Evolutionary conservation across 2,888 invertebrate genomes (phyloP).

Genomic region (Patella ulyssiponensis): DNA sequence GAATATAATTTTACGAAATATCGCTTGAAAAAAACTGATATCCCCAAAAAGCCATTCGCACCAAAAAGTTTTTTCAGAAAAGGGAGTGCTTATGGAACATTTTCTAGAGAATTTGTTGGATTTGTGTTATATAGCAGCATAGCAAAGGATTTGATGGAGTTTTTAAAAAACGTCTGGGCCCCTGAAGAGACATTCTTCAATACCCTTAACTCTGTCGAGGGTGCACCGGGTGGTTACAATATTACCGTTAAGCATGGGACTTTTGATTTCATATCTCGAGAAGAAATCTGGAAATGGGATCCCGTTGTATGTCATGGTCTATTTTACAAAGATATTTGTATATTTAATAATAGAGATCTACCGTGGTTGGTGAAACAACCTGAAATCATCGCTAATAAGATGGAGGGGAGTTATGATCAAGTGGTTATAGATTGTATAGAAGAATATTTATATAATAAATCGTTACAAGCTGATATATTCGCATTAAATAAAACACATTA

Average conservation of each 20-base stretch:
- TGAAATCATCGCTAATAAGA: conserved; percentile 67
- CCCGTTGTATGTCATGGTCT: conserved; percentile 36
- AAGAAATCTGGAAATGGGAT: conserved; percentile 50
- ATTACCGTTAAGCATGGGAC: conserved; percentile 44
- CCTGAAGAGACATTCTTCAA: conserved; percentile 70
- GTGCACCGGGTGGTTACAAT: conserved; percentile 57
- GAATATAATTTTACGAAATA: conserved; percentile 31
- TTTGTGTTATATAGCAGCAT: conserved; percentile 53
- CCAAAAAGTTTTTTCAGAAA: conserved; percentile 49
- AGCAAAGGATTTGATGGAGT: conserved; percentile 53
- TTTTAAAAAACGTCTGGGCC: conserved; percentile 63
- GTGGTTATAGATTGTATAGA: conserved; percentile 42
- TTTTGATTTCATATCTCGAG: conserved; percentile 46
- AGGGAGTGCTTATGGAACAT: conserved; percentile 65
- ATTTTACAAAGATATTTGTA: conserved; percentile 47
- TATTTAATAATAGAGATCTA: conserved; percentile 54
- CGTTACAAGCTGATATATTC: neutral
- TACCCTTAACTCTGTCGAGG: conserved; percentile 57
- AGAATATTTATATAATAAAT: conserved; percentile 5
- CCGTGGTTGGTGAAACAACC: conserved; percentile 51
- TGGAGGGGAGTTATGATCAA: conserved; percentile 42
- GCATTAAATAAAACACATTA: neutral
- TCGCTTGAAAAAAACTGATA: conserved; percentile 34
- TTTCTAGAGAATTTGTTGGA: conserved; percentile 59
- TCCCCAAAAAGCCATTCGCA: conserved; percentile 38